phyloP scores from a whole-genome alignment of 37 sponge, comb jelly and placozoan genomes.

The Oscarella lobularis region DNA sequence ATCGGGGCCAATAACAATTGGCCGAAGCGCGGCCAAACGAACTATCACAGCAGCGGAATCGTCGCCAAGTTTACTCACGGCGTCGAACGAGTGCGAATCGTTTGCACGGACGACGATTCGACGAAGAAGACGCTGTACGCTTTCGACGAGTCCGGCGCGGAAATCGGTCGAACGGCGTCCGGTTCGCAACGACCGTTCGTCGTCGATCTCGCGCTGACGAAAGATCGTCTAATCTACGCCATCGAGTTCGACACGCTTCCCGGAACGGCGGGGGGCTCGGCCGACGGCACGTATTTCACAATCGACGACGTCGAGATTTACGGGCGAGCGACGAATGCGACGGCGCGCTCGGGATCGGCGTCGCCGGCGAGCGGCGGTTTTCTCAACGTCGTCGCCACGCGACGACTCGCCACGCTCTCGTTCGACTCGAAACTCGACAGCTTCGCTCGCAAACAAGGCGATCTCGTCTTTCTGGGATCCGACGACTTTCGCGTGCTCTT shows the following conservation, averaged over 20 bases:
- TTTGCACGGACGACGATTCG: neutral
- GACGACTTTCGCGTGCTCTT: neutral
- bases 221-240: neutral
- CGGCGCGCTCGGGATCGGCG: neutral
- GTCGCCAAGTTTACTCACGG: neutral
- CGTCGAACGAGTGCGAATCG: neutral
- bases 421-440: neutral
- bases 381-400: neutral
- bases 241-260: constrained; percentile 1
- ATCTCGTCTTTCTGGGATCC: neutral
- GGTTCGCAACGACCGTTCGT: neutral
- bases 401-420: neutral
- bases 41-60: neutral
- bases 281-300: neutral
- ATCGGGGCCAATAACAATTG: neutral
- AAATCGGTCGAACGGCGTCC: neutral
- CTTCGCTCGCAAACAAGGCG: neutral
- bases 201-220: neutral
- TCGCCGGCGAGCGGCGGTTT: neutral
- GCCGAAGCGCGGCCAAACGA: neutral
- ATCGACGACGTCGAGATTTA: neutral
- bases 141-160: neutral
- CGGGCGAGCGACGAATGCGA: neutral
- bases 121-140: neutral
- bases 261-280: neutral